Conservation (phyloP, 2,797 vertebrate species). For the Takifugu rubripes region DNA sequence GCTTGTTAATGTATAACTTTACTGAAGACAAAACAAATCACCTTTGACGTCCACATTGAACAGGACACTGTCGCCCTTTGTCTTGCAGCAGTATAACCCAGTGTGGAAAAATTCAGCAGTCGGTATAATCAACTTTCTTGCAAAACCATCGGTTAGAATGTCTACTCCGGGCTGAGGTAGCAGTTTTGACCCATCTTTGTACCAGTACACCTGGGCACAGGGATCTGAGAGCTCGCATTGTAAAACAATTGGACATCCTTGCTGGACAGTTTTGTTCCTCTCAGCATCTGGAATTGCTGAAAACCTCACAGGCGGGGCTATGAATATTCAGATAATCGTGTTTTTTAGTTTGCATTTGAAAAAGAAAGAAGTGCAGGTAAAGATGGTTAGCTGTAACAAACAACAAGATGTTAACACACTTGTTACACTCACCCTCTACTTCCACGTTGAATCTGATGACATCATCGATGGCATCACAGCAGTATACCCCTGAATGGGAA, state of each 20-base stretch:
- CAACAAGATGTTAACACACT: conserved; percentile 16
- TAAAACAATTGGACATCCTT: conserved; percentile 75
- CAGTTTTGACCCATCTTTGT: conserved; percentile 87
- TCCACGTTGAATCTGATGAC: conserved; percentile 83
- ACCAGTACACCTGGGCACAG: conserved; percentile 80
- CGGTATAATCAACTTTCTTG: conserved; percentile 76
- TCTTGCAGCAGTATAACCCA: conserved; percentile 89
- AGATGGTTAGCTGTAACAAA: conserved; percentile 42
- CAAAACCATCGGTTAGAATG: conserved; percentile 73
- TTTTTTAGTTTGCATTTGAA: conserved; percentile 20
- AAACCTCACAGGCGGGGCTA: conserved; percentile 81
- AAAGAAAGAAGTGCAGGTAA: conserved; percentile 8
- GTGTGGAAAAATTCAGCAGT: conserved; percentile 76
- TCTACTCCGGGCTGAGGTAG: conserved; percentile 67
- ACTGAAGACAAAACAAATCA: conserved; percentile 60
- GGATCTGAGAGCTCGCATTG: conserved; percentile 86
- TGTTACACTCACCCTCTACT: conserved; percentile 76
- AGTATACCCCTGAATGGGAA: conserved; percentile 80
- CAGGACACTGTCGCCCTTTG: conserved; percentile 81
- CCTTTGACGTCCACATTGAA: conserved; percentile 89
- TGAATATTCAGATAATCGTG: conserved; percentile 55
- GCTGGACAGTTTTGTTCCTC: conserved; percentile 71
- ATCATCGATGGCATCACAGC: conserved; percentile 82
- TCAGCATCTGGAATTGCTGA: conserved; percentile 72
- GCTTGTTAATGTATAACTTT: conserved; percentile 46